Conservation (phyloP, 2,113 vertebrate species). For the Verasper variegatus region DNA sequence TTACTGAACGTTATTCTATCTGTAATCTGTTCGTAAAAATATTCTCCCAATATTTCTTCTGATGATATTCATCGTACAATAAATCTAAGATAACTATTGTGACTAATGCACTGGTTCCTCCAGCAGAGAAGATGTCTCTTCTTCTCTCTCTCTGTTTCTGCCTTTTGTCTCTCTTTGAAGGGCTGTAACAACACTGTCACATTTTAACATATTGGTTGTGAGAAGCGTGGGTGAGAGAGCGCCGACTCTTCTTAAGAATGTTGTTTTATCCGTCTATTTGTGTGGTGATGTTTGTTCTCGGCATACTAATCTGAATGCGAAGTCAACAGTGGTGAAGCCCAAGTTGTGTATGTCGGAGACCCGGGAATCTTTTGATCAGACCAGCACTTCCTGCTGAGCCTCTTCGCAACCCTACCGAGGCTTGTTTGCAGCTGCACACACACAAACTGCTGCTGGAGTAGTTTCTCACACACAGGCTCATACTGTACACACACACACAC, state of each 20-base stretch:
- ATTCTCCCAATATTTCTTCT: constrained; percentile 13
- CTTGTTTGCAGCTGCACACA: constrained; percentile 52
- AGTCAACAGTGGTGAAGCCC: constrained; percentile 54
- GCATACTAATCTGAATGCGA: constrained; percentile 62
- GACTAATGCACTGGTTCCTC: constrained; percentile 32
- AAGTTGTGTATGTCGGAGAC: constrained; percentile 56
- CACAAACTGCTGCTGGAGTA: neutral
- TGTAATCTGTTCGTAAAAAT: constrained; percentile 26
- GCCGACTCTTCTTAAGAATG: constrained; percentile 46
- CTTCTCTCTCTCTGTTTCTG: constrained; percentile 29
- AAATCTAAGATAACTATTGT: constrained; percentile 18
- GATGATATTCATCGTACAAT: constrained; percentile 28
- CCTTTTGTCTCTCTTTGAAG: constrained; percentile 40
- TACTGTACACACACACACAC: neutral
- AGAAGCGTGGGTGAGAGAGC: constrained; percentile 60
- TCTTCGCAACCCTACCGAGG: constrained; percentile 41
- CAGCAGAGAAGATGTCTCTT: constrained; percentile 26
- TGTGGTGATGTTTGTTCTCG: constrained; percentile 61
- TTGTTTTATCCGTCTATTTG: constrained; percentile 56
- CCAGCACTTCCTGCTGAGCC: constrained; percentile 57
- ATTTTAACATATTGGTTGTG: constrained; percentile 64
- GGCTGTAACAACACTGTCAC: constrained; percentile 53
- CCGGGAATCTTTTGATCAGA: constrained; percentile 73
- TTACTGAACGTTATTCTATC: neutral
- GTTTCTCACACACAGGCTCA: neutral